Evolutionary conservation across 2,888 invertebrate species (phyloP), one percentile per base, ranked within the genome.

Genomic region (Argynnis bischoffii): DNA sequence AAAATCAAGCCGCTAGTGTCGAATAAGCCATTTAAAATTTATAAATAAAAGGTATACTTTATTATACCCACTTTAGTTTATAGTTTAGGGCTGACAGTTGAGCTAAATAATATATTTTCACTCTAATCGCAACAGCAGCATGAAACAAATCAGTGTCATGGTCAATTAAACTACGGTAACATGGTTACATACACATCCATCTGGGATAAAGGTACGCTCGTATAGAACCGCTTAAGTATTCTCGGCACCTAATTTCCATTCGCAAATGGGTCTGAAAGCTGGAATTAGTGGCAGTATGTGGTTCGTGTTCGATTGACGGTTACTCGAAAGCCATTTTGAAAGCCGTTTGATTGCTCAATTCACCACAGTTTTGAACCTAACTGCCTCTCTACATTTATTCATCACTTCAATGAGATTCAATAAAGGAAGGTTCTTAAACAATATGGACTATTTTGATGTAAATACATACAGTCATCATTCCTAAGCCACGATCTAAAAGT

Each of bases 211-310:
- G 48, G 59, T 31, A 26, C 41, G 50, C 21, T 41, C 35, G 35
- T 61, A 35, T 35, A 51, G 61, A 41, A 51, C 3, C 61, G 61
- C 53, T 53, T 61, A 53, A 61, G 61, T 50, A 31, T 56, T 61
- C 65, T 77, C 76, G 78, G 79, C 78, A 80, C 78, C 83, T 83
- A 81, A 87, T 88, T 87, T 86, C 82, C 88, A 88, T 87, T 86
- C 78, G 83, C 85, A 85, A 88, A 86, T 86, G 83, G 83, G 82
- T 82, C 87, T 85, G 82, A 87, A 88, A 87, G 88, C 87, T 77
- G 76, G 77, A 78, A 89, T 88, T 88, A 85, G 84, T 87, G 87
- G 83, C 79, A 79, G 80, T 81, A 81, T 87, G 85, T 83, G 84
- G 79, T 77, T 81, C 74, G 67, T 72, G 72, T 75, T 77, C 76